Evolutionary conservation across 2,797 vertebrate genomes (phyloP), one percentile per base, ranked within the genome.

Genomic region (Kryptopterus vitreolus): DNA sequence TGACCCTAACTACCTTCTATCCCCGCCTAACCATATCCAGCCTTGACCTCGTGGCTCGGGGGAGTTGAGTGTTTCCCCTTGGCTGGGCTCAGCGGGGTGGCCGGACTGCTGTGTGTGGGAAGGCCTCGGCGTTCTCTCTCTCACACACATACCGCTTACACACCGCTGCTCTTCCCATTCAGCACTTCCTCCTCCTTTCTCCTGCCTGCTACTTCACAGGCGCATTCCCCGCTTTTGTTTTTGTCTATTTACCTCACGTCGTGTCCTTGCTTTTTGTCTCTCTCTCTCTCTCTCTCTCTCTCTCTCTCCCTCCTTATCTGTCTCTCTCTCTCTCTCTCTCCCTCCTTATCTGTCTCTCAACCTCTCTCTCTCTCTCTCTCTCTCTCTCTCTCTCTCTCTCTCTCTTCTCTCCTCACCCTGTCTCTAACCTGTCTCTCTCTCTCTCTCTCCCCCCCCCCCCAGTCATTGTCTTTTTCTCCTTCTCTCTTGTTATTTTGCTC

Each of bases 11-110:
- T 48, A 57, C 71, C 38, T 43, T 43, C n/a, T 70, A 1, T 70
- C 53, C 62, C 71, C n/a, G n/a, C n/a, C n/a, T 70, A 1, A 78
- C 85, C 84, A 16, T 86, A 77, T 77, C 85, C 86, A 91, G 89
- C 93, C 91, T 81, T 94, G 94, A 94, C 92, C 93, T 82, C 79
- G 88, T 5, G 82, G 86, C 88, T 91, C 87, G 85, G 85, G 84
- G 86, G 90, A 91, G 90, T 88, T 86, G 5, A 90, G 76, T 73
- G 89, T 85, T 94, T 95, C 92, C 93, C 91, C 90, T 93, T 90
- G 87, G 90, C 90, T 81, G 84, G 82, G 87, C 85, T 89, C 91
- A 90, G 86, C 87, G 61, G 90, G 89, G 87, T 82, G 87, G 88
- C 90, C 86, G 83, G 85, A 88, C 74, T 82, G 63, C 62, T 90